Percentiles rank a stretch among this genome's conserved stretches.
These are phyloP conservation scores for Camptogramma bilineatum DNA, from an alignment of 2,888 invertebrate genomes.

Conservation along the genomic window DNA sequence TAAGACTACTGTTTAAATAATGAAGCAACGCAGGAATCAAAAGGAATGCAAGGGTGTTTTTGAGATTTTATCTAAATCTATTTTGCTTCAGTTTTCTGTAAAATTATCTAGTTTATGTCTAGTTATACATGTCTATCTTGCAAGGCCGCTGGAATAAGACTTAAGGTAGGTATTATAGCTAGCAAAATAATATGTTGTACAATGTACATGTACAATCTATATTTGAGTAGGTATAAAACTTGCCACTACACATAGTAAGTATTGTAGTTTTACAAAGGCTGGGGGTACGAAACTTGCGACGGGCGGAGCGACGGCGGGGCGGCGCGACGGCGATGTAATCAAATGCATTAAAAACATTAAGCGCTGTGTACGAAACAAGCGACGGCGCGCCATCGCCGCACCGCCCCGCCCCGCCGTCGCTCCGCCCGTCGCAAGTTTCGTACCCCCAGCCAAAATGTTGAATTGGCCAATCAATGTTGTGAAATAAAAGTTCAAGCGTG, in stretches of 20 bases:
- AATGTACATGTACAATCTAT: not conserved
- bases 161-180: not conserved
- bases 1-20: not conserved
- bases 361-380: too few relatives aligned
- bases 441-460: not conserved
- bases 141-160: constrained; percentile 27
- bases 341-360: too few relatives aligned
- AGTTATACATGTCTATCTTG: constrained; percentile 16
- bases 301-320: too few relatives aligned
- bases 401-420: too few relatives aligned
- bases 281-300: too few relatives aligned
- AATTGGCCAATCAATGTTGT: not conserved
- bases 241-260: not conserved
- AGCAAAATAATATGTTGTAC: constrained; percentile 1
- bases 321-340: too few relatives aligned
- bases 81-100: not conserved
- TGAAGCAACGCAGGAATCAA: constrained; percentile 15
- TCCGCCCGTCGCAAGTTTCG: too few relatives aligned
- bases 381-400: too few relatives aligned
- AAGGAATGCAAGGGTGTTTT: constrained; percentile 33
- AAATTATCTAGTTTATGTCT: constrained; percentile 4
- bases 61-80: not conserved
- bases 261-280: not conserved
- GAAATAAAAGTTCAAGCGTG: not conserved
- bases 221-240: not conserved